phyloP scores from a whole-genome alignment of 2,888 invertebrate genomes.

The Epistrophe eligans region DNA sequence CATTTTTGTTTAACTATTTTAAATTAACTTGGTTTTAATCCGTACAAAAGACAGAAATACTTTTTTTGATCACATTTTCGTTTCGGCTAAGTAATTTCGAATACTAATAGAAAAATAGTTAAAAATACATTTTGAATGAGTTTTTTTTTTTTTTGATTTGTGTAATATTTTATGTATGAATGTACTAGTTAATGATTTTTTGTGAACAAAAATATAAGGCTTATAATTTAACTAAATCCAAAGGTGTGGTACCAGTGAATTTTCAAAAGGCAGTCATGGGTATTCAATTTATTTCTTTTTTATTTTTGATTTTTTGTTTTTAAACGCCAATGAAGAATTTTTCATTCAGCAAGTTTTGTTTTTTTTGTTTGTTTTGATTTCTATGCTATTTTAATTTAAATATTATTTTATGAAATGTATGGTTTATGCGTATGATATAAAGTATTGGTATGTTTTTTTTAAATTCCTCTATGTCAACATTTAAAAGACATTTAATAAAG shows the following conservation, averaged over 20 bases:
- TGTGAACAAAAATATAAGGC: conserved; percentile 61
- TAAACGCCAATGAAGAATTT: conserved; percentile 11
- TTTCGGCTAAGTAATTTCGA: conserved; percentile 64
- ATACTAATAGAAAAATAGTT: conserved; percentile 54
- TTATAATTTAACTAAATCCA: conserved; percentile 65
- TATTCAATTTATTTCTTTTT: conserved; percentile 35
- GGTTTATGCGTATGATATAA: conserved; percentile 1
- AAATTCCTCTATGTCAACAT: conserved; percentile 12
- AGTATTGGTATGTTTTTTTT: conserved; percentile 37
- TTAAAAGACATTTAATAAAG: conserved; percentile 4
- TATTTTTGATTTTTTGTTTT: conserved; percentile 18
- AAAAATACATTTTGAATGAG: conserved; percentile 27
- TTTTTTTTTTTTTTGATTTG: background rate
- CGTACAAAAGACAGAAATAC: conserved; percentile 71
- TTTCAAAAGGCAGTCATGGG: conserved; percentile 74
- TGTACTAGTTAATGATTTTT: conserved; percentile 35
- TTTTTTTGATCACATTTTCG: conserved; percentile 62
- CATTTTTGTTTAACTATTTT: conserved; percentile 55
- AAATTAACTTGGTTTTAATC: conserved; percentile 56
- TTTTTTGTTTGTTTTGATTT: background rate
- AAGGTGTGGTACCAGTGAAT: conserved; percentile 72
- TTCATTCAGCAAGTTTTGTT: conserved; percentile 16
- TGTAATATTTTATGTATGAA: conserved; percentile 42
- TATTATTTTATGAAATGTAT: conserved; percentile 31
- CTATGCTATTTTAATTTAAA: background rate